Conservation (phyloP, 2,797 vertebrate genomes). For the Mico argentatus region DNA sequence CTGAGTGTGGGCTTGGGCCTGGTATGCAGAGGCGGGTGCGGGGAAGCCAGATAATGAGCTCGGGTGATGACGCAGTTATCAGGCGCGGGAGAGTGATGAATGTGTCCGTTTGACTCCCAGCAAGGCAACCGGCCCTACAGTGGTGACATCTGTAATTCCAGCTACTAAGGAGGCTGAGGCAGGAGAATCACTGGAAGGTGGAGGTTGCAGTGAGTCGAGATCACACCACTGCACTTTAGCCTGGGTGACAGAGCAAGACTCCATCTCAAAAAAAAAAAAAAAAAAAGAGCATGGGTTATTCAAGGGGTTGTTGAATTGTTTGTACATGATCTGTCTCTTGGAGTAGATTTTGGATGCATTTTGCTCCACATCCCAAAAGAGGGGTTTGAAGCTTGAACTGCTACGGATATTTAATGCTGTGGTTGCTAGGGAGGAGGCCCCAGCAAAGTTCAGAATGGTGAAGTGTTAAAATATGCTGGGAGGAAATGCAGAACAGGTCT, state of each 20-base stretch:
- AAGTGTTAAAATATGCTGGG: slow-evolving; percentile 26
- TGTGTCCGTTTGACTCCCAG: too few species aligned
- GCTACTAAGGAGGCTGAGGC: too few species aligned
- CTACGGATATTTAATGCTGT: not conserved
- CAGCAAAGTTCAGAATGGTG: slow-evolving; percentile 6
- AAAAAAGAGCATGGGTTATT: not conserved
- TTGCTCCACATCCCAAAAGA: not conserved
- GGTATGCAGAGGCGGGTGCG: too few species aligned
- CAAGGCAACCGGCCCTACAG: too few species aligned
- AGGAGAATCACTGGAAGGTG: not conserved
- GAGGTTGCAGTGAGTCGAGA: not conserved
- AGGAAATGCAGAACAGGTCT: slow-evolving; percentile 15
- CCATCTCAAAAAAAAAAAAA: too few species aligned
- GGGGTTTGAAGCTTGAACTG: not conserved
- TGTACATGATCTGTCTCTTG: not conserved
- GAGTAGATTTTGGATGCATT: not conserved
- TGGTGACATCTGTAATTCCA: too few species aligned
- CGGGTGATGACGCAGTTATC: too few species aligned
- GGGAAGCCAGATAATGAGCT: too few species aligned
- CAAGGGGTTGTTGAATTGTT: not conserved
- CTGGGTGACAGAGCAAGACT: not conserved
- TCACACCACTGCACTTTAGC: not conserved
- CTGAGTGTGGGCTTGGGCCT: too few species aligned
- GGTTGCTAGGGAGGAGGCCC: not conserved
- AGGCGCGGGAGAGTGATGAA: too few species aligned